Base-by-base conservation (phyloP, 2,113 vertebrate genomes). In the Tauraco erythrolophus region DNA sequence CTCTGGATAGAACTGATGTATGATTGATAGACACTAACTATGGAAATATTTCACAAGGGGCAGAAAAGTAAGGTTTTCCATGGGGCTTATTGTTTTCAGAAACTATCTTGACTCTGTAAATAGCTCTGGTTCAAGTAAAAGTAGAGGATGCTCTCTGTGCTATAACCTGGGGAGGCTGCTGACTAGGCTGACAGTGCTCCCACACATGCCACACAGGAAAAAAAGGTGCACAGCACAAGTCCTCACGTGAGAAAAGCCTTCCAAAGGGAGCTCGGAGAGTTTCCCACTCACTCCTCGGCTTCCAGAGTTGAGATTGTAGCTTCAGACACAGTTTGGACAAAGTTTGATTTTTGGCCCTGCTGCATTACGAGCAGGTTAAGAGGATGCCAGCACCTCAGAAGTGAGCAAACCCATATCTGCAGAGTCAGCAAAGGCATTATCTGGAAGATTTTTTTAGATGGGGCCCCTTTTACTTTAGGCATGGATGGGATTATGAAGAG, bases 1-100 rank as follows among this genome's bases (percentile, higher is more conserved):
- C 46, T 88, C 57, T 72, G 61, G 48, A 31, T 31, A 92, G 62
- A 92, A 39, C 28, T 35, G 48, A 23, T 83, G 74, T 57, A 24
- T 68, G 37, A 45, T 56, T 91, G 88, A 87, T 65, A 89, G 61
- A 37, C 54, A 65, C 62, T 65, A 80, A 80, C 45, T 79, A 14
- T 33, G 75, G 82, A 95, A 92, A 56, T 88, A 85, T 83, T 90
- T 90, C 61, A 58, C 58, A 62, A 75, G n/a, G 54, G 35, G 37
- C 48, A 90, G 62, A 85, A 88, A 91, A 85, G 70, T 58, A 85
- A 92, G 24, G 35, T 93, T 95, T 95, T 97, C 84, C 66, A 12
- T 22, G 31, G 84, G 53, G 5, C 6, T 93, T 88, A 69, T 19
- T 88, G 35, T 95, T 94, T 95, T 95, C 82, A 80, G 61, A 90